A percentile compares a stretch with the other conserved stretches of the same genome.
Conservation (phyloP, 2,888 invertebrate species). For the Elysia crispata region DNA sequence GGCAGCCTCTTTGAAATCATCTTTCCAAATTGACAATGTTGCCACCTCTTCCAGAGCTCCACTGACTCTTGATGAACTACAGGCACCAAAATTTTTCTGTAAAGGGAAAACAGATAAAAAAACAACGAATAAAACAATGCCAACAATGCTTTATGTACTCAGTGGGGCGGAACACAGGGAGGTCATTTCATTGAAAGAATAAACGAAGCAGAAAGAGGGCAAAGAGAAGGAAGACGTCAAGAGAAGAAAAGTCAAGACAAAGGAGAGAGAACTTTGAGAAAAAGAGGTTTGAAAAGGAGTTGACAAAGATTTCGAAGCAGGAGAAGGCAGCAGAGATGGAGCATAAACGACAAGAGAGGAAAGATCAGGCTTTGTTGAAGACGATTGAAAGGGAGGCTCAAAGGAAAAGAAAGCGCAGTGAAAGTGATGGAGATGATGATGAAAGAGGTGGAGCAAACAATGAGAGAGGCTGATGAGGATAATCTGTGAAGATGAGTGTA, state of each 20-base stretch:
- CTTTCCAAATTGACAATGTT: not conserved
- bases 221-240: conserved; percentile 1
- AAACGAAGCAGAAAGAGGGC: not conserved
- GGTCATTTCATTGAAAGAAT: not conserved
- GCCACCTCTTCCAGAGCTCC: not conserved
- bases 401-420: conserved; percentile 1
- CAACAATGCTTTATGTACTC: not conserved
- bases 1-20: not conserved
- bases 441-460: not conserved
- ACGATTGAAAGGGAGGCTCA: not conserved
- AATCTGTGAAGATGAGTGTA: not conserved
- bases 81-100: not conserved
- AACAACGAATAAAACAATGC: not conserved
- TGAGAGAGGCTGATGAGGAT: conserved; percentile 4
- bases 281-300: not conserved
- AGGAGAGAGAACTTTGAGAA: not conserved
- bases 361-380: not conserved
- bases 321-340: not conserved
- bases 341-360: not conserved
- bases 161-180: not conserved
- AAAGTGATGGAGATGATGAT: conserved; percentile 4
- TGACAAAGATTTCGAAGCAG: not conserved
- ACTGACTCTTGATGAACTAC: not conserved
- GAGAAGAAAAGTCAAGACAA: not conserved
- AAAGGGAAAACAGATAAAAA: not conserved